Evolutionary conservation across 2,888 invertebrate genomes (phyloP).

Genomic region (Malacosoma neustria): DNA sequence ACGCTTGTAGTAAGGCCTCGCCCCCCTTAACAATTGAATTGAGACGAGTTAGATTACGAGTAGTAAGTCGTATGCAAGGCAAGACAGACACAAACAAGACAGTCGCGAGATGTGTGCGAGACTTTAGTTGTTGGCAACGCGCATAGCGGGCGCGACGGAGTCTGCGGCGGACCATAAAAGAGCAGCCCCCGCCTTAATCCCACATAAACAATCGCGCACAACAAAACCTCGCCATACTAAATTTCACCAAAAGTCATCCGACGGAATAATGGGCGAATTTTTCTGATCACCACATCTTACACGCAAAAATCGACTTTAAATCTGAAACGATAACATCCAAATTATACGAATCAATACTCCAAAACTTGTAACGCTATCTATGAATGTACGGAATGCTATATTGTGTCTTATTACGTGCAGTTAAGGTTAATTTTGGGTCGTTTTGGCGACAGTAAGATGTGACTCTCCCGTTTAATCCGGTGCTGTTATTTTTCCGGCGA

Average conservation of each 20-base stretch:
- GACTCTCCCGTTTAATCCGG: slow-evolving; percentile 43
- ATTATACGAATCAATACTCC: too few species aligned
- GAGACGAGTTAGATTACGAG: too few species aligned
- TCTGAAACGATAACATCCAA: too few species aligned
- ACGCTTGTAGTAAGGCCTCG: too few species aligned
- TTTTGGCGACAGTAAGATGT: slow-evolving; percentile 16
- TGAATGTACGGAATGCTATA: neutral
- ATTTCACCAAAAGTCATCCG: slow-evolving; percentile 50
- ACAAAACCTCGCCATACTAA: slow-evolving; percentile 48
- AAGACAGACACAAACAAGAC: too few species aligned
- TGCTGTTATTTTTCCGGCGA: slow-evolving; percentile 58
- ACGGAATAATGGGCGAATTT: slow-evolving; percentile 45
- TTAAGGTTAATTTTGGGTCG: slow-evolving; percentile 15
- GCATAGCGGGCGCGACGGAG: neutral
- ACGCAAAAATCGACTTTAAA: slow-evolving; percentile 8
- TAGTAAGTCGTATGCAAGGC: too few species aligned
- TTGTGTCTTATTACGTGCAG: neutral
- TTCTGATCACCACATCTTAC: slow-evolving; percentile 23
- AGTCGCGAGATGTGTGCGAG: too few species aligned
- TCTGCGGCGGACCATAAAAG: slow-evolving; percentile 28
- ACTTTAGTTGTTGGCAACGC: too few species aligned
- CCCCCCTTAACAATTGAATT: too few species aligned
- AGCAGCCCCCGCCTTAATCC: slow-evolving; percentile 42
- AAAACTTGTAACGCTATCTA: too few species aligned
- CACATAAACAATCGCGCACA: slow-evolving; percentile 50